Base-by-base conservation (phyloP, 2,113 vertebrate species). In the Chlamydotis undulata region DNA sequence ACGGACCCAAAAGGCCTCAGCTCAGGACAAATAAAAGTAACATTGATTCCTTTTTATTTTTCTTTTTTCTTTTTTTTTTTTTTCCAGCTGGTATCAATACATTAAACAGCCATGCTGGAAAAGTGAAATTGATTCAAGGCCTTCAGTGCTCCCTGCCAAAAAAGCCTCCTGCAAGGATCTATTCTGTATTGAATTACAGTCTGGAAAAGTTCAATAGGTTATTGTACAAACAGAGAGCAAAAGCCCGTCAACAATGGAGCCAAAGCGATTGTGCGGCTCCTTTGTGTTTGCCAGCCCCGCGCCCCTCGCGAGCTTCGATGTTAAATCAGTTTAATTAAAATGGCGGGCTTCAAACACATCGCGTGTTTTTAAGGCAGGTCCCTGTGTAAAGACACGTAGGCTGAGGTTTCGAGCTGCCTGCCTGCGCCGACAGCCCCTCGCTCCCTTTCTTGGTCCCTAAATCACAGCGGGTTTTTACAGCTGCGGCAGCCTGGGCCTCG, bases 201-300 rank as follows among this genome's bases (percentile, higher is more conserved):
- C 95, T 94, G 94, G 96, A 96, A 94, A 96, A 95, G 96, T 97
- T 97, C 96, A 97, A 97, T 96, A 97, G 96, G 96, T 97, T 96
- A 97, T 97, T 97, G 96, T 95, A 96, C 96, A 97, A 97, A 97
- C 96, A 96, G 96, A 97, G 95, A 96, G 96, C 83, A 96, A 96
- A 96, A 97, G 95, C 92, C 81, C 80, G 3, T 95, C 96, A 96
- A 95, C 96, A 96, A 95, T 96, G 89, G 96, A 96, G 93, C 80
- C 89, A 90, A 94, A 95, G 94, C 83, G 96, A 96, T 93, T 93
- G 92, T 96, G 80, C 45, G 9, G 94, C 92, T 96, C 73, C 95
- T 95, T 96, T 96, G 96, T 96, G 95, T 37, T 78, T 33, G 92
- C 88, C 92, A 89, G 93, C 94, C 95, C 94, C 47, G 43, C 13